These are phyloP conservation scores for Dromius quadrimaculatus DNA, from an alignment of 2,888 invertebrate species.

Conservation along the genomic window DNA sequence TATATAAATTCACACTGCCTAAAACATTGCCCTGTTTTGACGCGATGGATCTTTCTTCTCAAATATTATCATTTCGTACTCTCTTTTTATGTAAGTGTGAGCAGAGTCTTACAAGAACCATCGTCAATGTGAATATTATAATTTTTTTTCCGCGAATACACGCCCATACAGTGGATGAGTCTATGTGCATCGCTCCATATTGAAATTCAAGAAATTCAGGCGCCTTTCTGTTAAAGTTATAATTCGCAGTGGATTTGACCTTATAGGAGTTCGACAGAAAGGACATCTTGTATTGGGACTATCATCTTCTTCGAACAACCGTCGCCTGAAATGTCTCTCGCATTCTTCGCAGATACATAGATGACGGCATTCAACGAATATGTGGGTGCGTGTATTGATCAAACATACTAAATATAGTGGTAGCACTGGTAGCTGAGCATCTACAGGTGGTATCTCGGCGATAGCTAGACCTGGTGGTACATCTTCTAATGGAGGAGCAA, in stretches of 20 bases:
- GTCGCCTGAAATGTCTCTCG: background rate
- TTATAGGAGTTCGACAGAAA: background rate
- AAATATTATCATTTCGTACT: too few species aligned
- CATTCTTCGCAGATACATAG: background rate
- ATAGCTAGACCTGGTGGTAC: background rate
- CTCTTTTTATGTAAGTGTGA: too few species aligned
- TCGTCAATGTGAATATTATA: too few species aligned
- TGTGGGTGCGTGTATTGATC: background rate
- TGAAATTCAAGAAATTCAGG: too few species aligned
- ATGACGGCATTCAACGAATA: background rate
- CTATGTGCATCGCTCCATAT: too few species aligned
- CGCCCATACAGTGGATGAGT: too few species aligned
- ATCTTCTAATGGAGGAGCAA: background rate
- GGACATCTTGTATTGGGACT: background rate
- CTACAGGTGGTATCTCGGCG: background rate
- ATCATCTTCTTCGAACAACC: background rate
- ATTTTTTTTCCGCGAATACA: too few species aligned
- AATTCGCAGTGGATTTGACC: background rate
- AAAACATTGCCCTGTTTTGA: too few species aligned
- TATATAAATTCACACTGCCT: too few species aligned
- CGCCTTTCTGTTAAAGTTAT: background rate
- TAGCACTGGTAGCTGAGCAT: background rate
- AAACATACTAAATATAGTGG: background rate
- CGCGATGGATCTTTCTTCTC: too few species aligned
- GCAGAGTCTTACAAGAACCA: too few species aligned